Percentiles rank a stretch among this genome's conserved stretches.
phyloP scores from a whole-genome alignment of 1,140 invertebrate species.

The Trypoxylus dichotomus region DNA sequence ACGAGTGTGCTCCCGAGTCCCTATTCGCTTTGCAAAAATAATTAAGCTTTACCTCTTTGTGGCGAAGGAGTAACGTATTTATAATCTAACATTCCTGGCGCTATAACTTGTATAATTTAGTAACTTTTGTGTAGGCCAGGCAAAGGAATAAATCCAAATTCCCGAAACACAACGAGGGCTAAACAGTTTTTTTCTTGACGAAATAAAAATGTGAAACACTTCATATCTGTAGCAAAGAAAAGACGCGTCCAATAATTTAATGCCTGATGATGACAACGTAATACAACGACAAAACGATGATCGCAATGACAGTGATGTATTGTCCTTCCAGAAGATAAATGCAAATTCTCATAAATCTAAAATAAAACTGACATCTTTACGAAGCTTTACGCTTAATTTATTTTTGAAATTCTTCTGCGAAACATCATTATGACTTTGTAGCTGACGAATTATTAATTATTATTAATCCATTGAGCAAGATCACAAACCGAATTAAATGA shows the following conservation, averaged over 20 bases:
- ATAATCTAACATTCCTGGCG: too few relatives aligned
- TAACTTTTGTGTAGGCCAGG: too few relatives aligned
- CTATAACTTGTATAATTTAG: too few relatives aligned
- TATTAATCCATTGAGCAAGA: too few relatives aligned
- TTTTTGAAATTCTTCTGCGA: background rate
- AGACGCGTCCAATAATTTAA: background rate
- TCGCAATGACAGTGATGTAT: background rate
- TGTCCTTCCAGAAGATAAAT: background rate
- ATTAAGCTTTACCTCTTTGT: too few relatives aligned
- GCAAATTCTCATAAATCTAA: conserved; percentile 4
- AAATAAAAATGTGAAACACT: background rate
- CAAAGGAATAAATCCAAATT: too few relatives aligned
- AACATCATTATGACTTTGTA: background rate
- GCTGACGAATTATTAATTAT: too few relatives aligned
- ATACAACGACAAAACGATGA: background rate
- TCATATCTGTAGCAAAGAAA: background rate
- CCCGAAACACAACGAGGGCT: too few relatives aligned
- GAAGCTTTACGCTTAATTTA: background rate
- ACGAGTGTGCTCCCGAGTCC: too few relatives aligned
- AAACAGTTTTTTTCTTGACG: background rate
- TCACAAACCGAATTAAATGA: too few relatives aligned
- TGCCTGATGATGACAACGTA: background rate
- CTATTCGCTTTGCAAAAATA: too few relatives aligned
- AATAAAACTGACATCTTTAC: background rate
- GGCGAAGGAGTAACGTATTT: too few relatives aligned